These are phyloP conservation scores for Lochmaea capreae DNA, from an alignment of 2,888 invertebrate genomes.

Conservation along the genomic window DNA sequence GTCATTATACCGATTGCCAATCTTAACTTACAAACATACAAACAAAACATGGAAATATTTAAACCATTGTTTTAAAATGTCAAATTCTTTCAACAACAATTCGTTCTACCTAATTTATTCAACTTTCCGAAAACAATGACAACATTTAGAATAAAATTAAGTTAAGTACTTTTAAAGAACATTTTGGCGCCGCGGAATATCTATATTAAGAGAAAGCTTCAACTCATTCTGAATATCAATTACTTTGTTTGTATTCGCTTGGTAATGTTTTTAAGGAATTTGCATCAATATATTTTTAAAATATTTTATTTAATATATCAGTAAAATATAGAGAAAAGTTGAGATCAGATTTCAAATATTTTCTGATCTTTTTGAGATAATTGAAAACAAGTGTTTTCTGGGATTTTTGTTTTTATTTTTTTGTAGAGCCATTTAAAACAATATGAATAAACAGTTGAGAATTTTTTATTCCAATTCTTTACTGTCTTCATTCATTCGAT, in stretches of 20 bases:
- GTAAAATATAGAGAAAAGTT: no score
- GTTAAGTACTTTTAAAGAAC: not conserved
- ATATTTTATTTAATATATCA: no score
- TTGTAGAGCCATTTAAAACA: no score
- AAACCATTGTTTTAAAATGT: constrained; percentile 5
- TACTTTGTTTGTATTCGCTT: not conserved
- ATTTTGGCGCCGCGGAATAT: not conserved
- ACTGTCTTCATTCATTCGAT: no score
- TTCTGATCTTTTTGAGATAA: no score
- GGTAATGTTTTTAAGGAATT: no score
- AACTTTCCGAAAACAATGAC: not conserved
- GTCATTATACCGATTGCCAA: not conserved
- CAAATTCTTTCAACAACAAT: not conserved
- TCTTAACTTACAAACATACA: not conserved
- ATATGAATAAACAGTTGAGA: no score
- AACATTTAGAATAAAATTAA: not conserved
- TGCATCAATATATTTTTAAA: no score
- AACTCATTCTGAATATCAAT: not conserved
- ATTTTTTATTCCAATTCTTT: no score
- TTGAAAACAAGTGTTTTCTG: no score
- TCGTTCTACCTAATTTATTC: not conserved
- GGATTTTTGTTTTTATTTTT: no score
- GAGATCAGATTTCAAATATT: no score
- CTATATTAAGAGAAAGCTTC: not conserved
- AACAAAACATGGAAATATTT: not conserved